phyloP scores from a whole-genome alignment of 2,888 invertebrate genomes.

The Caenorhabditis auriculariae region DNA sequence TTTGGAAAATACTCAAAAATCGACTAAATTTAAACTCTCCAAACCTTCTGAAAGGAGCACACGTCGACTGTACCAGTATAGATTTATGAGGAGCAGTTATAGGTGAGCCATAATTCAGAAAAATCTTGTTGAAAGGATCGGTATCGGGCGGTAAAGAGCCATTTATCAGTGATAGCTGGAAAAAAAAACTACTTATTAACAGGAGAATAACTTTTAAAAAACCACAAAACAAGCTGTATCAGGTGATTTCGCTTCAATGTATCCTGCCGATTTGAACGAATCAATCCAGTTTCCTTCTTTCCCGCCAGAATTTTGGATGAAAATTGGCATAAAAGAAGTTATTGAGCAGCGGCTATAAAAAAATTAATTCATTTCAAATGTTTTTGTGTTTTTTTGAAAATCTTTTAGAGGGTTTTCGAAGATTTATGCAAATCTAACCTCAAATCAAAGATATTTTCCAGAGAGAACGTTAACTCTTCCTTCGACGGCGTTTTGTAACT shows the following conservation, averaged over 20 bases:
- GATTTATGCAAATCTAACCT: neutral
- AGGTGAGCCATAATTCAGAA: neutral
- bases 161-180: neutral
- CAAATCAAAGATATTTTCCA: neutral
- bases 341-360: slow-evolving; percentile 33
- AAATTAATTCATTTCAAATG: neutral
- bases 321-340: slow-evolving; percentile 32
- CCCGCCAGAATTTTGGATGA: slow-evolving; percentile 9
- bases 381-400: neutral
- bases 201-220: neutral
- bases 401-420: neutral
- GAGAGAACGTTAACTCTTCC: too few species aligned
- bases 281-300: slow-evolving; percentile 11
- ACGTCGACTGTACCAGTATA: neutral
- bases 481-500: too few species aligned
- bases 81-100: neutral
- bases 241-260: slow-evolving; percentile 7
- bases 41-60: neutral
- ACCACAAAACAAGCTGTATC: slow-evolving; percentile 26
- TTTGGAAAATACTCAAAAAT: too few species aligned
- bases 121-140: neutral
- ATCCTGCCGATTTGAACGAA: slow-evolving; percentile 1
- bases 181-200: neutral
- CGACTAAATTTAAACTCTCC: too few species aligned
- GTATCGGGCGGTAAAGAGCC: neutral